Evolutionary conservation across 2,888 invertebrate genomes (phyloP), one percentile per base, ranked within the genome.

Genomic region (Emmelina monodactyla): DNA sequence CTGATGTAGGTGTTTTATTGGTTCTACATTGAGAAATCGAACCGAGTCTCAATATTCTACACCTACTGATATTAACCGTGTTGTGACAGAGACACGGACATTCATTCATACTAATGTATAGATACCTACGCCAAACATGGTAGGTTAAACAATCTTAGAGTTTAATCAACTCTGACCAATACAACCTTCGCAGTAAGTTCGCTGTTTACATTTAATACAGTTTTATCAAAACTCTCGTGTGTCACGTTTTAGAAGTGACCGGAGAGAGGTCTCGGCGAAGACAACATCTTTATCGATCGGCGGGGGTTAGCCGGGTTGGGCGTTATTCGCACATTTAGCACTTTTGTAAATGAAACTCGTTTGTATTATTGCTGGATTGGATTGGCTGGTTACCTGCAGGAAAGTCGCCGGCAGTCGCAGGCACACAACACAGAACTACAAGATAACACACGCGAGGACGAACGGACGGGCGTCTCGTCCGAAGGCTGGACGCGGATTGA

Each of bases 211-310:
- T n/a, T n/a, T n/a, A n/a, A n/a, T n/a, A n/a, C n/a, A n/a, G n/a
- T n/a, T n/a, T 16, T 34, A 32, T 48, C 39, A 45, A 45, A 43
- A 49, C 53, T 51, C 47, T 47, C 46, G 50, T 53, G 51, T 48
- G 52, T 55, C 54, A 56, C n/a, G n/a, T n/a, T n/a, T n/a, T n/a
- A n/a, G n/a, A n/a, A n/a, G n/a, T n/a, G n/a, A n/a, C n/a, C n/a
- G n/a, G n/a, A n/a, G 19, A 9, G 19, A 9, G 11, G 25, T 25
- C 25, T 25, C 25, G 25, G n/a, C 48, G 55, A 62, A 58, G 69
- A 70, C 69, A 71, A 72, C 70, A 69, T 73, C 67, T 63, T 68
- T 76, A 79, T 79, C 71, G 78, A 79, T 78, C 78, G 76, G 42
- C 44, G 55, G 46, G 59, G 62, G 57, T 58, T 63, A 53, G 54